Evolutionary conservation across 2,888 invertebrate genomes (phyloP), one percentile per base, ranked within the genome.

Genomic region (Hofmannophila pseudospretella): DNA sequence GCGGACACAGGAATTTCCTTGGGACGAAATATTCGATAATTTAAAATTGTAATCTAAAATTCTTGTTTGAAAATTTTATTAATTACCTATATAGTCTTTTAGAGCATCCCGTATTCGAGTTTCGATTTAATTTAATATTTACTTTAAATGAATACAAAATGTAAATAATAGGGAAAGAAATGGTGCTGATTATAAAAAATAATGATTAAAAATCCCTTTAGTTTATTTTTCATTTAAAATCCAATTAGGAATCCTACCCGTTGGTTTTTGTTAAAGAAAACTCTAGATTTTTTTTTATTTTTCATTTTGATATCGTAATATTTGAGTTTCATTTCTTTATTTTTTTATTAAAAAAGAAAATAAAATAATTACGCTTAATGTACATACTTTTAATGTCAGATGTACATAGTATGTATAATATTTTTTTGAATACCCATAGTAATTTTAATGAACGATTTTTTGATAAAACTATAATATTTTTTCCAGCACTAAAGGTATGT

Each of bases 331-430:
- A 45, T 29, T 19, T 39, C 41, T 62, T 51, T 38, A 13, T 51
- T 61, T 52, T 40, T 42, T 58, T 54, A 55, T 48, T 59, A 54
- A 60, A 53, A 58, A 55, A 57, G 61, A 61, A 51, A 47, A 36
- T 37, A 51, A 66, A 67, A 66, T 36, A 42, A 45, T 37, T 27
- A 51, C 38, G 65, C 72, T 74, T 71, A 54, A 68, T 57, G 55
- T 49, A 67, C 80, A 73, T 82, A 79, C 75, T 78, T 77, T 81
- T 81, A 51, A 59, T 68, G 73, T 72, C 74, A 68, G 65, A 51
- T 52, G 55, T 57, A 41, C 34, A 42, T 39, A 39, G 36, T 12
- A 36, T 41, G 37, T 34, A 37, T 34, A 32, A 40, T 36, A n/a
- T 33, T 8, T 4, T 1, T 20, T 25, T 9, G 14, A 7, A 25